Conservation (phyloP, 2,113 vertebrate species). For the Formicarius rufipectus region DNA sequence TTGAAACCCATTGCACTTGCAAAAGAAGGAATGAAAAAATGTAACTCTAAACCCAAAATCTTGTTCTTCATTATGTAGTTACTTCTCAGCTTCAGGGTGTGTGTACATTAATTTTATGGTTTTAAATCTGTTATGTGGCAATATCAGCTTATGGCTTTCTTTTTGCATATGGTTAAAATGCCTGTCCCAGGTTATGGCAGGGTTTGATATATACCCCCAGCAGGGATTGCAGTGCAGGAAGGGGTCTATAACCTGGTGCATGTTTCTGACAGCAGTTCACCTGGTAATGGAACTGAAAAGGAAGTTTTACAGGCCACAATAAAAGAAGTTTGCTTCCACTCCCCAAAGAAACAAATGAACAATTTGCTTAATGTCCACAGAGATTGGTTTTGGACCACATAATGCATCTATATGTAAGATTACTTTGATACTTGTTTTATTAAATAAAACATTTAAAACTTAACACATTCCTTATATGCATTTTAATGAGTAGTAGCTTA, state of each 20-base stretch:
- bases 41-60: neutral
- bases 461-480: neutral
- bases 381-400: neutral
- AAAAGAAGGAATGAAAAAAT: neutral
- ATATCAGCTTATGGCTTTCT: slow-evolving; percentile 40
- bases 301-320: neutral
- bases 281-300: neutral
- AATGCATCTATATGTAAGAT: neutral
- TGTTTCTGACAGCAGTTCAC: neutral
- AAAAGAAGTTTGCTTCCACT: neutral
- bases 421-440: neutral
- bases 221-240: neutral
- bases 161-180: slow-evolving; percentile 23
- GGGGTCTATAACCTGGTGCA: neutral
- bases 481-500: neutral
- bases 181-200: neutral
- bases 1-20: neutral
- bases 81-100: neutral
- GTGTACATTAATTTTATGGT: neutral
- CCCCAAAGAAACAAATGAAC: neutral
- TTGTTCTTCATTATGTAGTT: neutral
- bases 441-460: neutral
- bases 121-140: neutral
- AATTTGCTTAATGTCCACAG: neutral
- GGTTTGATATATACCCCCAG: neutral